Base-by-base conservation (phyloP, 2,888 invertebrate species). In the Tetranychus piercei region DNA sequence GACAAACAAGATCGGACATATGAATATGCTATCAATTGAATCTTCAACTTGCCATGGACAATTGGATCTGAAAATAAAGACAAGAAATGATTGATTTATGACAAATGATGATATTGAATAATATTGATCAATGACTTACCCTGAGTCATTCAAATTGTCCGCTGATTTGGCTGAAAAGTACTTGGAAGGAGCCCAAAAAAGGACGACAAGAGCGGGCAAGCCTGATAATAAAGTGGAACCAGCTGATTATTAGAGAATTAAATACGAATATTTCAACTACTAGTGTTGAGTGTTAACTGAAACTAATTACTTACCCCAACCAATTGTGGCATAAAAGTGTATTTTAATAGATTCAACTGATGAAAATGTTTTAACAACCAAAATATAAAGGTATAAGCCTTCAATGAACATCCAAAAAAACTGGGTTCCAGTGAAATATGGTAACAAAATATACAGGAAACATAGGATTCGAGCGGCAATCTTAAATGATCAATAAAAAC, bases 321-420 rank as follows among this genome's bases (percentile, higher is more conserved):
- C 84, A 20, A 84, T 80, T 23, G 82, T 74, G 34, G 80, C 78
- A 76, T 82, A 83, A 75, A 81, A 75, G 44, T 76, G 77, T 44
- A 79, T 74, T 72, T 78, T 76, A 15, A 79, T 77, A 9, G 77
- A 82, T 76, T 84, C 84, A 22, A 80, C 78, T 1, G 78, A 79
- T 55, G 55, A 71, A 79, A 79, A 71, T 15, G 79, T 79, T 67
- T 79, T 78, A 65, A 78, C 78, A 1, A 78, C 78, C 64, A 79
- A 34, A 22, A 78, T 78, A 74, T 79, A 79, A 9, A 79, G 66
- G 67, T 79, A 79, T 1, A 79, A 75, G 2, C 79, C 93, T 88
- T 93, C 93, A 44, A 95, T 93, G 80, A 95, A 89, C 95, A 96
- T 96, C 95, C 95, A 96, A 85, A 94, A 95, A 86, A 94, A 95